phyloP scores from a whole-genome alignment of 2,888 invertebrate genomes.

The Zelleria hepariella region DNA sequence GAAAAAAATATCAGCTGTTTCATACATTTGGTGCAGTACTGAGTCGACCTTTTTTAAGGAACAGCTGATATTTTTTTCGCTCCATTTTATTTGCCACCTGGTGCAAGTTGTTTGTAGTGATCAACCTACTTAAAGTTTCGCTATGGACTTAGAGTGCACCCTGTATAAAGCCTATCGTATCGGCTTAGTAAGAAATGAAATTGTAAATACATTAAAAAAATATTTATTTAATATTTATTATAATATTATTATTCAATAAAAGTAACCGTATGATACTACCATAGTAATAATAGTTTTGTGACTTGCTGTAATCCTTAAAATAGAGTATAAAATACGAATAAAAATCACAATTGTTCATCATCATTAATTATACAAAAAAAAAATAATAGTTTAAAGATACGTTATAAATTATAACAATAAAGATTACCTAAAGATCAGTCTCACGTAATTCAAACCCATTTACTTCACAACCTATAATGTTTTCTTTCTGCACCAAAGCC shows the following conservation, averaged over 20 bases:
- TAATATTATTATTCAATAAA: not conserved
- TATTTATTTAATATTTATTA: not conserved
- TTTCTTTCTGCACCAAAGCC: conserved; percentile 44
- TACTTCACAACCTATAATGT: conserved; percentile 20
- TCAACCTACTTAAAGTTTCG: too few species aligned
- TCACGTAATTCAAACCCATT: conserved; percentile 45
- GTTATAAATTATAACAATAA: not conserved
- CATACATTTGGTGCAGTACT: too few species aligned
- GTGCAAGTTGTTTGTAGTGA: too few species aligned
- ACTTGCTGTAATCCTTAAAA: not conserved
- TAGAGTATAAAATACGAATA: not conserved
- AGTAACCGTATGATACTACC: not conserved
- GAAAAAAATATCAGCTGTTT: too few species aligned
- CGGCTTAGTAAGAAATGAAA: not conserved
- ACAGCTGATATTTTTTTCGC: too few species aligned
- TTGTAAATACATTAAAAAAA: not conserved
- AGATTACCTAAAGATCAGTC: conserved; percentile 44
- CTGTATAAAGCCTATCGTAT: not conserved
- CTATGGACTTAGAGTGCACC: too few species aligned
- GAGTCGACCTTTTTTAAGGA: too few species aligned
- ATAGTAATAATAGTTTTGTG: not conserved
- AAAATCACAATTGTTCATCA: not conserved
- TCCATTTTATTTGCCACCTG: too few species aligned
- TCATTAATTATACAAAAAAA: not conserved
- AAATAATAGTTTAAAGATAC: not conserved